Base-by-base conservation (phyloP, 2,888 invertebrate genomes). In the Eupithecia exiguata region DNA sequence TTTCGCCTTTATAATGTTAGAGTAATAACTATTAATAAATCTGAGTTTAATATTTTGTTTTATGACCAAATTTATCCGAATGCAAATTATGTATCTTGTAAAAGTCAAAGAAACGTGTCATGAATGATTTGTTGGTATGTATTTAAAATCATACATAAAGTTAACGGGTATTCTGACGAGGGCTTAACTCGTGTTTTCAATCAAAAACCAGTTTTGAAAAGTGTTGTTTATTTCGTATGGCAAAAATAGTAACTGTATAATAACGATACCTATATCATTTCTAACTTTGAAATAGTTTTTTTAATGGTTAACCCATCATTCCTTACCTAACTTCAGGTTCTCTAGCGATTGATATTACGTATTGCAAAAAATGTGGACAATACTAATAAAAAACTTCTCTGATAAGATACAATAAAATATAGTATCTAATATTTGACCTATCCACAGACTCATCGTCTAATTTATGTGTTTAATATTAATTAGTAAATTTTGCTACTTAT, bases 91-190 rank as follows among this genome's bases (percentile, higher is more conserved):
- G 46, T 62, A 10, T 12, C 38, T 40, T 18, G 35, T n/a, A 63
- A 63, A 65, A 38, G 12, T 65, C 10, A 14, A 40, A 68, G 53
- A 58, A 70, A 74, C 67, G n/a, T n/a, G 49, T 10, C 40, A n/a
- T 67, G 36, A 62, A 70, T 68, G 49, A 49, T 61, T 53, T 70
- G 68, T 40, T 58, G 25, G 58, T 58, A 58, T 65, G 58, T 25
- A 58, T 65, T 70, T 68, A 63, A 62, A 74, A 66, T 69, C 53
- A 40, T 53, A 30, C 7, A 10, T 40, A 40, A 10, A 10, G 10
- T 9, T 75, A 72, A 72, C 75, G 62, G 62, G 75, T 70, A 74
- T 67, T 72, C 61, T 30, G 49, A 53, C 63, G 43, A 69, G 66
- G 71, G 61, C 69, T 49, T 53, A 70, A 66, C 49, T 53, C 69